Evolutionary conservation across 2,888 invertebrate species (phyloP), one percentile per base, ranked within the genome.

Genomic region (Euproctis similis): DNA sequence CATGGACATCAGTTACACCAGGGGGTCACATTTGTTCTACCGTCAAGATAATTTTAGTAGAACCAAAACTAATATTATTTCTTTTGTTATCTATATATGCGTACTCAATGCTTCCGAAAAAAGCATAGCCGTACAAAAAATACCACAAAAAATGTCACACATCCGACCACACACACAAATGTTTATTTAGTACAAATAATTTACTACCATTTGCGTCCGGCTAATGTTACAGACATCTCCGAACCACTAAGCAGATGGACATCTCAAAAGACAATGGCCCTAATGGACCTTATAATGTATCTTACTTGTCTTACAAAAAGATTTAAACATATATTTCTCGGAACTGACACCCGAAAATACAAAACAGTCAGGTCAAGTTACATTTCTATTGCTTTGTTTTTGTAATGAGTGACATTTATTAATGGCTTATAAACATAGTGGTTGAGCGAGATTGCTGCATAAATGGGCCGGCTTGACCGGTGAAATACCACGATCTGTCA

Each of bases 161-260:
- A 21, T n/a, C 4, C 44, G 53, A 51, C 56, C 53, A 51, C 53
- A 53, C 56, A 53, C 56, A 34, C 41, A 44, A 39, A 50, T 49
- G 48, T 52, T 50, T 51, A 42, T 48, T 49, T 48, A 45, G 32
- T 28, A 21, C 24, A 30, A 47, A 51, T 42, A 31, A 48, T 42
- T 45, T 52, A 44, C 33, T 36, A 26, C 6, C 35, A 26, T 45
- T 47, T 31, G 32, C n/a, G 20, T 23, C 2, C 4, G 28, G 31
- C 28, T 36, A 24, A 30, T 17, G 21, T 47, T 39, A 24, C 42
- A 44, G 27, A 31, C 21, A 26, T 28, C 16, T 29, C 38, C 48
- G 46, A n/a, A n/a, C 25, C 30, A 20, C 42, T 39, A 30, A 35
- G 36, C 49, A 42, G 39, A 35, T 52, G 49, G 42, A 23, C 36